Evolutionary conservation across 2,888 invertebrate species (phyloP), one percentile per base, ranked within the genome.

Genomic region (Eupithecia abbreviata): DNA sequence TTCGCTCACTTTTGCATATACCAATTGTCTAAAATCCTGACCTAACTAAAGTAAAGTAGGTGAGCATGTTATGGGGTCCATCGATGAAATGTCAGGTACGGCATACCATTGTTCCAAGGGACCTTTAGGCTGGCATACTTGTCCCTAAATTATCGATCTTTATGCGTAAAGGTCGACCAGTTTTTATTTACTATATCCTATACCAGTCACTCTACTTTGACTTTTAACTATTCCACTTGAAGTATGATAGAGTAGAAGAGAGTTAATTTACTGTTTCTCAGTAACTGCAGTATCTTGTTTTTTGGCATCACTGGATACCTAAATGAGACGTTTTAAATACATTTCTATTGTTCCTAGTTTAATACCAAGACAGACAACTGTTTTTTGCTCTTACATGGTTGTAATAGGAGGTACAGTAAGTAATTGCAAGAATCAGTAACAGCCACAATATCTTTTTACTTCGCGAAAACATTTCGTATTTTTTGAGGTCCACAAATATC

Each of bases 71-170:
- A 69, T 72, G 30, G 69, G 30, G 43, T 65, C 41, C 58, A 65
- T 67, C 66, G 47, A 72, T 66, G 47, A 76, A 76, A 76, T 76
- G 73, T 76, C 76, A 70, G 69, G 30, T 51, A 72, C 4, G 3
- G 9, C 55, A 55, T 71, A 43, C 45, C 41, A 45, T 45, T 71
- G 55, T 71, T 45, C 9, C 12, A n/a, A 62, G 12, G 41, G 41
- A 72, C 66, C 72, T 72, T 66, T 47, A 45, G 0, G 62, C n/a
- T 66, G 65, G 47, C 73, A 49, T 51, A 73, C 51, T 51, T 67
- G 43, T 51, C 42, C n/a, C 51, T 67, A 55, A 73, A 51, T 41
- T 55, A 89, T 90, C 45, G 10, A 69, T 18, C 6, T 69, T 69
- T 47, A 67, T n/a, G 67, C 2, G n/a, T 45, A 68, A 68, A 68